Percentiles rank a stretch among this genome's conserved stretches.
Evolutionary conservation across 35 echinoderm and acorn worm genomes (phyloP).

Genomic region (Amphiura filiformis): DNA sequence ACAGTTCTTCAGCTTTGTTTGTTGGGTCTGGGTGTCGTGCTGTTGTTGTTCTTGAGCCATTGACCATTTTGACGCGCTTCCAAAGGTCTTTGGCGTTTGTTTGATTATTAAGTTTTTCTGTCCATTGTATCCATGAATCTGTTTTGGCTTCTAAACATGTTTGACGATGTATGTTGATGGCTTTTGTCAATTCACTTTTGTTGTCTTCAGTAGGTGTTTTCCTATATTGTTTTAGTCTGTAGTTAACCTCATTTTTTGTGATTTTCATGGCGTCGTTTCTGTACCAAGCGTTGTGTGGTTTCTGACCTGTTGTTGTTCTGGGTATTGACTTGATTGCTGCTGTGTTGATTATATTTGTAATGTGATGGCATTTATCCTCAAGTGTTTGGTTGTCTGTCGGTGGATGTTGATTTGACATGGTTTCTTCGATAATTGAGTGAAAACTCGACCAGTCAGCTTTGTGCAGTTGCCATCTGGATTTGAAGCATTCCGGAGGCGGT

Average conservation of each 20-base stretch:
- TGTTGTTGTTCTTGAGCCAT: background rate
- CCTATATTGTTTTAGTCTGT: background rate
- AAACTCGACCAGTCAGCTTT: slow-evolving; percentile 20
- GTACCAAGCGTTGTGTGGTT: background rate
- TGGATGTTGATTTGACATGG: background rate
- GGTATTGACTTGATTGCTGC: slow-evolving; percentile 1
- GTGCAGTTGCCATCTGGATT: background rate
- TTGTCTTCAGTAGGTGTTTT: background rate
- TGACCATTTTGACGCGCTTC: slow-evolving; percentile 10
- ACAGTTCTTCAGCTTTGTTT: background rate
- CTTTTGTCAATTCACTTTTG: background rate
- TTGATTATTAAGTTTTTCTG: background rate
- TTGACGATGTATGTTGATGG: slow-evolving; percentile 6
- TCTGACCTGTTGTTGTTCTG: background rate
- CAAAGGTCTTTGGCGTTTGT: background rate
- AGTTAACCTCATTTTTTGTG: slow-evolving; percentile 20
- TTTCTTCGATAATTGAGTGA: background rate
- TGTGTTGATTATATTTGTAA: background rate
- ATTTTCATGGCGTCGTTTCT: slow-evolving; percentile 14
- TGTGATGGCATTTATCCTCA: background rate
- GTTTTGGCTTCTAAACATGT: slow-evolving; percentile 23
- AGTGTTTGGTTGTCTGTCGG: slow-evolving; percentile 20
- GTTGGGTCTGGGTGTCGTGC: background rate
- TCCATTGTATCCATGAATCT: background rate
- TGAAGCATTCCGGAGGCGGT: background rate